Percentiles rank a stretch among this genome's conserved stretches.
These are phyloP conservation scores for Tupiocoris notatus DNA, from an alignment of 2,888 invertebrate species.

Conservation along the genomic window DNA sequence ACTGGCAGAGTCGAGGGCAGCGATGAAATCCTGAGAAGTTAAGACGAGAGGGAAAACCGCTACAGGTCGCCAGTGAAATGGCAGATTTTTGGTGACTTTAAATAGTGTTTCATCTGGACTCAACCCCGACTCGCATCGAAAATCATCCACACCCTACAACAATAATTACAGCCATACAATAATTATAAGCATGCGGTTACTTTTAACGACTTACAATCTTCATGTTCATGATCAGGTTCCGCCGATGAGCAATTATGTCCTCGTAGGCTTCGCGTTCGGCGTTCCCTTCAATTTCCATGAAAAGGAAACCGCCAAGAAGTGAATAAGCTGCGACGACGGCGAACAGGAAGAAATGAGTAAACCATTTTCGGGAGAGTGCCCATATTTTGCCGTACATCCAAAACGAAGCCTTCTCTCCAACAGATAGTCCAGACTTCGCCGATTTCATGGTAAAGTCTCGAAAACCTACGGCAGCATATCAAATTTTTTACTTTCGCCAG, in stretches of 20 bases:
- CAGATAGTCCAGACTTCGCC: slow-evolving; percentile 75
- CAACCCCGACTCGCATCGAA: too few species aligned
- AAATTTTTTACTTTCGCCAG: too few species aligned
- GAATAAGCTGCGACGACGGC: slow-evolving; percentile 76
- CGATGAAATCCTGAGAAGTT: too few species aligned
- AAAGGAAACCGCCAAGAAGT: slow-evolving; percentile 76
- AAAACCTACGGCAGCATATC: slow-evolving; percentile 59
- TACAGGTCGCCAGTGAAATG: too few species aligned
- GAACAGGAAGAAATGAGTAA: slow-evolving; percentile 83
- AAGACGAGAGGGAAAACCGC: too few species aligned
- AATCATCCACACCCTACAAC: too few species aligned
- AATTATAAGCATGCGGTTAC: too few species aligned
- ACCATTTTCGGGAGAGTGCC: slow-evolving; percentile 77
- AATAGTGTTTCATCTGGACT: too few species aligned
- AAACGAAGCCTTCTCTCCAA: slow-evolving; percentile 78
- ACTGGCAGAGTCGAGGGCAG: too few species aligned
- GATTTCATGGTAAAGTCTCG: slow-evolving; percentile 71
- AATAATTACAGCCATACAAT: too few species aligned
- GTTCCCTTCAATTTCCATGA: slow-evolving; percentile 71
- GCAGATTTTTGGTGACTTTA: too few species aligned
- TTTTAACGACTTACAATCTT: too few species aligned
- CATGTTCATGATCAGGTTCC: slow-evolving; percentile 34
- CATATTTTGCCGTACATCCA: slow-evolving; percentile 77
- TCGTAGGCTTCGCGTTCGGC: slow-evolving; percentile 53
- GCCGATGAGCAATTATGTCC: slow-evolving; percentile 43